Conservation (phyloP, 2,113 vertebrate species). For the Dunckerocampus dactyliophorus region DNA sequence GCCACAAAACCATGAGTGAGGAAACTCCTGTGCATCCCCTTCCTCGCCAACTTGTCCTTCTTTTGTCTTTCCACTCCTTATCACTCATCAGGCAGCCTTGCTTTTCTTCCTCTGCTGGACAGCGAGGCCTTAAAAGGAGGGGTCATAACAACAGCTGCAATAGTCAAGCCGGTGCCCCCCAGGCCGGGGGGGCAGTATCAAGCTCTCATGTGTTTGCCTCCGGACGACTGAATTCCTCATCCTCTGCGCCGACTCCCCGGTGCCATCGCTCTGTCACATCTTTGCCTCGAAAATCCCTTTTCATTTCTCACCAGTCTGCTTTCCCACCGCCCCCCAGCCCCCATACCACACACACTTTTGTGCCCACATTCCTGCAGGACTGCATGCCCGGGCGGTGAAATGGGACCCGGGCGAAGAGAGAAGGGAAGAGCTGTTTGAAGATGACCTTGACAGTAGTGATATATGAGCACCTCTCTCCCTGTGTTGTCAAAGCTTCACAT, state of each 20-base stretch:
- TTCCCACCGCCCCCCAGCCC: slow-evolving; percentile 24
- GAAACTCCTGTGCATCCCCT: neutral
- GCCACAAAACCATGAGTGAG: slow-evolving; percentile 18
- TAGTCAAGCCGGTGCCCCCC: slow-evolving; percentile 40
- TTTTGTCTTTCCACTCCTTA: slow-evolving; percentile 29
- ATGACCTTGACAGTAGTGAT: slow-evolving; percentile 72
- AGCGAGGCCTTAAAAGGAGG: slow-evolving; percentile 57
- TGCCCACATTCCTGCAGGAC: slow-evolving; percentile 62
- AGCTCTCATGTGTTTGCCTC: slow-evolving; percentile 53
- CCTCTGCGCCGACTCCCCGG: slow-evolving; percentile 30
- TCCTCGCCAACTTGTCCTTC: slow-evolving; percentile 19
- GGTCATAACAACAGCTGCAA: slow-evolving; percentile 71
- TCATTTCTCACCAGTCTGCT: slow-evolving; percentile 40
- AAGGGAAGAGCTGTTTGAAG: slow-evolving; percentile 69
- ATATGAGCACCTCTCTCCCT: slow-evolving; percentile 49
- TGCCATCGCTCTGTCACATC: slow-evolving; percentile 54
- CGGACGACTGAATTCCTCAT: slow-evolving; percentile 45
- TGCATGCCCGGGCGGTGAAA: slow-evolving; percentile 68
- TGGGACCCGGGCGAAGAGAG: slow-evolving; percentile 64
- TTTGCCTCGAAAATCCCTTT: slow-evolving; percentile 29
- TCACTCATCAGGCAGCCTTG: slow-evolving; percentile 42
- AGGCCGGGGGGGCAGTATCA: slow-evolving; percentile 39
- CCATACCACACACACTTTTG: slow-evolving; percentile 22
- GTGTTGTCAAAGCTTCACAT: slow-evolving; percentile 50
- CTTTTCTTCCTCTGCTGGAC: slow-evolving; percentile 28